These are phyloP conservation scores for Xiphorhynchus elegans DNA, from an alignment of 2,113 vertebrate genomes.

Conservation along the genomic window DNA sequence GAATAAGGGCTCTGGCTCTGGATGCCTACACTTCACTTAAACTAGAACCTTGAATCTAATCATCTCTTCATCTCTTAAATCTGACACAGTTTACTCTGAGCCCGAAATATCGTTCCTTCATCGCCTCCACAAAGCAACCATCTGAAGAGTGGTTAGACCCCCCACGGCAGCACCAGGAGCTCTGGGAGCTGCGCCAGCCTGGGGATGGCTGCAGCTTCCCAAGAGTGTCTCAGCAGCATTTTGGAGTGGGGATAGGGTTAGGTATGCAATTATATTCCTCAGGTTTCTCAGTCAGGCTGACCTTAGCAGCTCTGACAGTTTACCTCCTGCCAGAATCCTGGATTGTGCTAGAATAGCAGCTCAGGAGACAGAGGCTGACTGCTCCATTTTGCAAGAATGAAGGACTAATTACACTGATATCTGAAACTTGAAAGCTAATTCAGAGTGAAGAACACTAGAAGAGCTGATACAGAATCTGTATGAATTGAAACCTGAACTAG, in stretches of 20 bases:
- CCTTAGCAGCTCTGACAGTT: not conserved
- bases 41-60: not conserved
- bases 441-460: not conserved
- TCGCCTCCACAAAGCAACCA: not conserved
- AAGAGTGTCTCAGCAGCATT: not conserved
- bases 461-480: not conserved
- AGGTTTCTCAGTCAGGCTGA: not conserved
- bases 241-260: not conserved
- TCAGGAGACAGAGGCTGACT: not conserved
- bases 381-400: not conserved
- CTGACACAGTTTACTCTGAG: not conserved
- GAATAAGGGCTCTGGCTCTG: not conserved
- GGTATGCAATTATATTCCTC: not conserved
- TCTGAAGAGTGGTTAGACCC: not conserved
- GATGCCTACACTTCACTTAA: not conserved
- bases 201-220: not conserved
- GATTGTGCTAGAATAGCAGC: accelerated
- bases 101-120: not conserved
- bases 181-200: not conserved
- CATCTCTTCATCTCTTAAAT: not conserved
- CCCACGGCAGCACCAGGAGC: not conserved
- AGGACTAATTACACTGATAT: not conserved
- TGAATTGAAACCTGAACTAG: not conserved
- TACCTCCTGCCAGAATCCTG: not conserved
- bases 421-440: not conserved